phyloP scores from a whole-genome alignment of 2,113 vertebrate genomes.

The Nettapus auritus region DNA sequence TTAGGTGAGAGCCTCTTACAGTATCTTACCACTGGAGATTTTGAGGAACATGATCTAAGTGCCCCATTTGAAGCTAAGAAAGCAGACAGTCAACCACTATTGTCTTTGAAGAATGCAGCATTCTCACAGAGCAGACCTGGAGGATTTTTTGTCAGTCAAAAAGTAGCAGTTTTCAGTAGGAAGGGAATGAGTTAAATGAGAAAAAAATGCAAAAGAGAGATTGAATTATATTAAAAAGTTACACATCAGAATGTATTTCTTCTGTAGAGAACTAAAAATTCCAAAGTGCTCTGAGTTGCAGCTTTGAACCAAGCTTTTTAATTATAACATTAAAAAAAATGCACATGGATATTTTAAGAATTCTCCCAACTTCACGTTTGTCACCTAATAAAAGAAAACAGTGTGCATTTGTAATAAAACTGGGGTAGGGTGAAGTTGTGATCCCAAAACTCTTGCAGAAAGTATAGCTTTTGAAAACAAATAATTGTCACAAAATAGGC shows the following conservation, averaged over 20 bases:
- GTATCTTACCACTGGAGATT: background rate
- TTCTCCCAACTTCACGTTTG: background rate
- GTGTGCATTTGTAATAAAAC: background rate
- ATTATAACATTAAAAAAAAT: background rate
- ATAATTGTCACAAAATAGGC: background rate
- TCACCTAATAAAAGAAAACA: background rate
- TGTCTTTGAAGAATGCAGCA: background rate
- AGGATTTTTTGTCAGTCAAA: background rate
- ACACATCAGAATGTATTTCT: accelerated
- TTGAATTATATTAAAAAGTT: no score
- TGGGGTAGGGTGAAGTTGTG: background rate
- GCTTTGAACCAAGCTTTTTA: background rate
- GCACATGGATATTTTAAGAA: background rate
- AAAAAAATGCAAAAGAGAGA: background rate
- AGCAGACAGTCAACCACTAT: background rate
- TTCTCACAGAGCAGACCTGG: background rate
- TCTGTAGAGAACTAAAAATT: background rate
- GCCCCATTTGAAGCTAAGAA: no score
- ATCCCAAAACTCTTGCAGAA: background rate
- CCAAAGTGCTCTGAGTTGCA: background rate
- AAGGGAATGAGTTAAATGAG: background rate
- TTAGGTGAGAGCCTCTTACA: background rate
- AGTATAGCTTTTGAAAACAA: background rate
- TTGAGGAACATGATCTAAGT: background rate
- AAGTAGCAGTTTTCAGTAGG: background rate